Evolutionary conservation across 2,888 invertebrate species (phyloP).

Genomic region (Slavum lentiscoides): DNA sequence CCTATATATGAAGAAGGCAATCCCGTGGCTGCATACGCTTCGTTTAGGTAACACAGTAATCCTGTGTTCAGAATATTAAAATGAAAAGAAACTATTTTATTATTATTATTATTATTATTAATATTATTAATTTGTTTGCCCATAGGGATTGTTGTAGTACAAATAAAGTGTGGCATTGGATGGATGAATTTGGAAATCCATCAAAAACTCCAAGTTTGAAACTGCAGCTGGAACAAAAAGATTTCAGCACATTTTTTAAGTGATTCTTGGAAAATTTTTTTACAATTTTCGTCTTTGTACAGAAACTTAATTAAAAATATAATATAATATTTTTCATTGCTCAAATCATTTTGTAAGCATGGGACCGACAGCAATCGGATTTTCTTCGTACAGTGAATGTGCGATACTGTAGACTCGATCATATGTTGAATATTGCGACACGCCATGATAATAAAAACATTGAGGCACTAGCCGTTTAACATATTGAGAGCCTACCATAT

Average conservation of each 20-base stretch:
- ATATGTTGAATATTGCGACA: no score
- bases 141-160: slow-evolving; percentile 59
- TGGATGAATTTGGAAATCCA: slow-evolving; percentile 59
- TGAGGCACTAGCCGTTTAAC: no score
- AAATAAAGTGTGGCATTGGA: slow-evolving; percentile 61
- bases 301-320: not conserved
- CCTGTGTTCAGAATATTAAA: not conserved
- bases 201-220: slow-evolving; percentile 51
- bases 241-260: slow-evolving; percentile 1
- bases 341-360: no score
- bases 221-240: slow-evolving; percentile 55
- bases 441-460: no score
- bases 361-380: no score
- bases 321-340: not conserved
- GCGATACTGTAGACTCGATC: no score
- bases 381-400: no score
- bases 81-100: not conserved
- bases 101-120: not conserved
- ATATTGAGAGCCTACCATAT: no score
- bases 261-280: not conserved
- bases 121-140: slow-evolving; percentile 10
- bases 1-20: slow-evolving; percentile 46
- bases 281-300: not conserved
- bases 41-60: slow-evolving; percentile 56
- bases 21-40: slow-evolving; percentile 56